Evolutionary conservation across 2,797 vertebrate genomes (phyloP).

Genomic region (Enteromius unitaeniatus): DNA sequence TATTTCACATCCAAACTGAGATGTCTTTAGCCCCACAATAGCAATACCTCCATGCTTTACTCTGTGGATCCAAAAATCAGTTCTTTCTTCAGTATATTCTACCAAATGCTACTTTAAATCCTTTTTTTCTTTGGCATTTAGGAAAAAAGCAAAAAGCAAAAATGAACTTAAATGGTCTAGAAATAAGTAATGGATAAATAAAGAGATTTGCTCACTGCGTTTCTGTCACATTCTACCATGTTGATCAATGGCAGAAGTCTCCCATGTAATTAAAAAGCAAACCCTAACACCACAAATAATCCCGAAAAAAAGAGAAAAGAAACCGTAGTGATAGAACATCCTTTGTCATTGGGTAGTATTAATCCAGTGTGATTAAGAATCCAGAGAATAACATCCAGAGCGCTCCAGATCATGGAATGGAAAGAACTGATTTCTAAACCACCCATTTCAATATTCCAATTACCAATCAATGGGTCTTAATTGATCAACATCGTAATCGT

Average conservation of each 20-base stretch:
- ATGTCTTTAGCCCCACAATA: constrained; percentile 66
- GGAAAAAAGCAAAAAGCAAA: constrained; percentile 62
- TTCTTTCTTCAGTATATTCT: constrained; percentile 43
- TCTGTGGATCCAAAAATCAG: constrained; percentile 74
- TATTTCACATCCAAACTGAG: constrained; percentile 64
- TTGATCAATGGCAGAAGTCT: constrained; percentile 76
- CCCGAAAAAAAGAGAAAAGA: constrained; percentile 72
- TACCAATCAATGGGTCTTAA: constrained; percentile 69
- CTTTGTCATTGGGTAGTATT: constrained; percentile 73
- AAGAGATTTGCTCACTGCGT: constrained; percentile 76
- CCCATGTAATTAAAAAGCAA: constrained; percentile 75
- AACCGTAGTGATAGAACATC: constrained; percentile 72
- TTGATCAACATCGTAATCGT: constrained; percentile 65
- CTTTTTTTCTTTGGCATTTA: constrained; percentile 60
- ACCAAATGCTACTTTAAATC: constrained; percentile 60
- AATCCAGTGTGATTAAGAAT: constrained; percentile 80
- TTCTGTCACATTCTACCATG: constrained; percentile 73
- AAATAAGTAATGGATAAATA: constrained; percentile 66
- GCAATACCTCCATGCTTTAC: constrained; percentile 62
- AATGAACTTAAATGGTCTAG: constrained; percentile 59
- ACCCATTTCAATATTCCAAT: constrained; percentile 79
- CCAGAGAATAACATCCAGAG: constrained; percentile 80
- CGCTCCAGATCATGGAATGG: constrained; percentile 69
- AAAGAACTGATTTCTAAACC: constrained; percentile 65
- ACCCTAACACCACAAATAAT: constrained; percentile 78